A percentile compares a stretch with the other conserved stretches of the same genome.
phyloP scores from a whole-genome alignment of 2,888 invertebrate species.

The Scelioninae gen. 1 region DNA sequence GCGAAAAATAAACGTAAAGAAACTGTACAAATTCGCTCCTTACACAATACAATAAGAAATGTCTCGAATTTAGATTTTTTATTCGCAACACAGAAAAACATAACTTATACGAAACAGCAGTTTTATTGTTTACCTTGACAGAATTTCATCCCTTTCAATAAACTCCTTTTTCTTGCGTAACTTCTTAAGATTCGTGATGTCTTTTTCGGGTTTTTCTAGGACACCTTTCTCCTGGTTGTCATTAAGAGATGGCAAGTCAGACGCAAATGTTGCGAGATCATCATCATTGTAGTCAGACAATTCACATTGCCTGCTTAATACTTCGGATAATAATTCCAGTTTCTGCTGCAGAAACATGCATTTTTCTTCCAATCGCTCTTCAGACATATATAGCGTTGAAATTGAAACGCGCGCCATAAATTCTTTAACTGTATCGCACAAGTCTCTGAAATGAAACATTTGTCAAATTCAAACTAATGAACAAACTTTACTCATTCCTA shows the following conservation, averaged over 20 bases:
- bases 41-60: too few relatives aligned
- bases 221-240: constrained; percentile 83
- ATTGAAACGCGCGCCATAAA: constrained; percentile 88
- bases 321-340: constrained; percentile 89
- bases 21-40: too few relatives aligned
- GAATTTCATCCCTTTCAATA: constrained; percentile 86
- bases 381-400: constrained; percentile 86
- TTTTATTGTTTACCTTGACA: constrained; percentile 82
- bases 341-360: constrained; percentile 91
- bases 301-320: constrained; percentile 89
- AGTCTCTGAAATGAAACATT: constrained; percentile 83
- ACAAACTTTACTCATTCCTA: too few relatives aligned
- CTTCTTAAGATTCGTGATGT: constrained; percentile 85
- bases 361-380: constrained; percentile 87
- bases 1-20: background rate
- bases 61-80: background rate
- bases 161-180: constrained; percentile 83
- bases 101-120: too few relatives aligned
- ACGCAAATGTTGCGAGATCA: constrained; percentile 71
- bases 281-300: constrained; percentile 78
- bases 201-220: constrained; percentile 86
- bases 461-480: background rate
- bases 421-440: constrained; percentile 92
- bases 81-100: background rate
- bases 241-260: constrained; percentile 73